Base-by-base conservation (phyloP, 2,888 invertebrate genomes). In the Aspidiotus destructor region DNA sequence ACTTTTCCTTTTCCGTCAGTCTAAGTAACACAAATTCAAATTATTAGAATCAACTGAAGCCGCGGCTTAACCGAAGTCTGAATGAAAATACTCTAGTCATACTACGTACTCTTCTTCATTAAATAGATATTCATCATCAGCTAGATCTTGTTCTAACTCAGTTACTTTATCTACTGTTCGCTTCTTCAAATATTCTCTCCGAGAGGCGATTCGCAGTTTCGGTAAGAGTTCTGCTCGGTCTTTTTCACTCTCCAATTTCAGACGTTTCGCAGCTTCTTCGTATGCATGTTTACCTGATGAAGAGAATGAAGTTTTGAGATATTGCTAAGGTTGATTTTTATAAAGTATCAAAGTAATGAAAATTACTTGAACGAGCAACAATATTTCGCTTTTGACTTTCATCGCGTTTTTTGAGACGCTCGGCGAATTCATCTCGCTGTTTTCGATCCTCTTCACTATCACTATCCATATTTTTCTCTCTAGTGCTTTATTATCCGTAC, bases 51-150 rank as follows among this genome's bases (percentile, higher is more conserved):
- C 28, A 5, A 28, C 2, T 28, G 28, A 28, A 28, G 28, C 28
- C 28, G 28, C 5, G 5, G 28, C 1, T 28, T 28, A 1, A 28
- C 28, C n/a, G n/a, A n/a, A n/a, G 5, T 28, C 28, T 28, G 28
- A 28, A 28, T 28, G 28, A 28, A 28, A 28, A 28, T 5, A 28
- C 28, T 28, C 28, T 28, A 5, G 28, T 3, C 1, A 28, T 28
- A 28, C 28, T 40, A 61, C 60, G 83, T 83, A 93, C 89, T 87
- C 83, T 76, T 87, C 85, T 72, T 92, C 91, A 67, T 89, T 88
- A 78, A 97, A 99, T 0, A 97, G 82, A 76, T 91, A 93, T 78
- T 97, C 95, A 80, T 99, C 99, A 78, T 99, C 99, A 60, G 86
- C 80, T 70, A 99, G 91, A 76, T 96, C 95, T 8, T 88, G 91